A percentile compares a stretch with the other conserved stretches of the same genome.
Evolutionary conservation across 2,888 invertebrate species (phyloP).

Genomic region (Yponomeuta malinellus): DNA sequence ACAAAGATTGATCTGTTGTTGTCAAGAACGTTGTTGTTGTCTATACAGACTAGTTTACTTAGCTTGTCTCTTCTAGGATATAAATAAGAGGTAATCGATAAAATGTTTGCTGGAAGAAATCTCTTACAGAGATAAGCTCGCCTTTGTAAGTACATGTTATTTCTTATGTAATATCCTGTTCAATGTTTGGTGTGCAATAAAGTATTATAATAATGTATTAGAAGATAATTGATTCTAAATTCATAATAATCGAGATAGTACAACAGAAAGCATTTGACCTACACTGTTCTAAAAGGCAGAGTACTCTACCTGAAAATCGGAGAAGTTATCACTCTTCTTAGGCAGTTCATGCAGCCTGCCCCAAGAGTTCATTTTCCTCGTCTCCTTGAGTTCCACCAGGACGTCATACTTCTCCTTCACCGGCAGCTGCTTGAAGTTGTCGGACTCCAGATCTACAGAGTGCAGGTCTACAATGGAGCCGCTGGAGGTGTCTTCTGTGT

Average conservation of each 20-base stretch:
- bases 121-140: too few relatives aligned
- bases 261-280: too few relatives aligned
- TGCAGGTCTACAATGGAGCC: slow-evolving; percentile 79
- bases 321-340: slow-evolving; percentile 81
- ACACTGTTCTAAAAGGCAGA: neutral
- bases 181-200: too few relatives aligned
- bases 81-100: too few relatives aligned
- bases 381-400: slow-evolving; percentile 91
- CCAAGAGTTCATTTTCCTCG: slow-evolving; percentile 93
- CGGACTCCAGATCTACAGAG: slow-evolving; percentile 85
- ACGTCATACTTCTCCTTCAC: slow-evolving; percentile 95
- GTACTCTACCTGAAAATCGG: slow-evolving; percentile 70
- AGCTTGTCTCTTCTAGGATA: too few relatives aligned
- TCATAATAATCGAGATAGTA: too few relatives aligned
- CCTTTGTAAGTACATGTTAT: too few relatives aligned
- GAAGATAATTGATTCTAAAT: too few relatives aligned
- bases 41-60: too few relatives aligned
- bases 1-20: neutral
- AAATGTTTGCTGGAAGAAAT: too few relatives aligned
- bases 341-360: slow-evolving; percentile 89
- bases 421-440: slow-evolving; percentile 87
- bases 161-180: too few relatives aligned
- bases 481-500: slow-evolving; percentile 51
- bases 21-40: neutral
- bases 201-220: too few relatives aligned